Evolutionary conservation across 2,797 vertebrate species (phyloP).

Genomic region (Paramormyrops hopkinsi): DNA sequence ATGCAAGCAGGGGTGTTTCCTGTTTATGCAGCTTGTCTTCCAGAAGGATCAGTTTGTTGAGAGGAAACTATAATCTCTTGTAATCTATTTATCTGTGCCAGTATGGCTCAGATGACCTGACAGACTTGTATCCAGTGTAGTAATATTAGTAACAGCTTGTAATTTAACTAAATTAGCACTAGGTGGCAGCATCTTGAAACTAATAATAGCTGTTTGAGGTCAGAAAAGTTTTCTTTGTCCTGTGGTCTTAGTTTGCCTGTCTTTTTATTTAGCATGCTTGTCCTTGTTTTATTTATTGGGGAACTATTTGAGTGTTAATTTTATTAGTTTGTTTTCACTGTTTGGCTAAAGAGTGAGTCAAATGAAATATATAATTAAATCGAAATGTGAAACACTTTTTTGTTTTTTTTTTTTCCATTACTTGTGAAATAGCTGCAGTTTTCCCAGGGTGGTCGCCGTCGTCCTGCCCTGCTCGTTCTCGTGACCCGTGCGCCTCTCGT

Average conservation of each 20-base stretch:
- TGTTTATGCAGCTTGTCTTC: neutral
- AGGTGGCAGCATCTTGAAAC: slow-evolving; percentile 37
- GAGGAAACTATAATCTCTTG: neutral
- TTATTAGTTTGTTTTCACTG: neutral
- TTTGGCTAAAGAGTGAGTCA: neutral
- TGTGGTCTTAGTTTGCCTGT: neutral
- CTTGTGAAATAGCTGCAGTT: neutral
- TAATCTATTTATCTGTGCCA: slow-evolving; percentile 1
- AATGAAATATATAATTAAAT: neutral
- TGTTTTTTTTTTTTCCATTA: neutral
- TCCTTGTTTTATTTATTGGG: neutral
- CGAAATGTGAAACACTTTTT: neutral
- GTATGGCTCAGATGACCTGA: neutral
- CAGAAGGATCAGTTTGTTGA: neutral
- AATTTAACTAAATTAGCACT: slow-evolving; percentile 21
- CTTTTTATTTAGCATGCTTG: neutral
- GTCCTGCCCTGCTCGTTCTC: slow-evolving; percentile 22
- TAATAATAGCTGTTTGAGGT: slow-evolving; percentile 18
- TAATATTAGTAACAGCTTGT: neutral
- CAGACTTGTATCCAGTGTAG: neutral
- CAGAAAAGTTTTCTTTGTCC: neutral
- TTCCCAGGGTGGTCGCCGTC: neutral
- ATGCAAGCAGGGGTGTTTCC: neutral
- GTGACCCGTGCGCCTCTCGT: too few relatives aligned
- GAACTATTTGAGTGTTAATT: neutral